Evolutionary conservation across 2,888 invertebrate species (phyloP).

Genomic region (Scaptomyza parva): DNA sequence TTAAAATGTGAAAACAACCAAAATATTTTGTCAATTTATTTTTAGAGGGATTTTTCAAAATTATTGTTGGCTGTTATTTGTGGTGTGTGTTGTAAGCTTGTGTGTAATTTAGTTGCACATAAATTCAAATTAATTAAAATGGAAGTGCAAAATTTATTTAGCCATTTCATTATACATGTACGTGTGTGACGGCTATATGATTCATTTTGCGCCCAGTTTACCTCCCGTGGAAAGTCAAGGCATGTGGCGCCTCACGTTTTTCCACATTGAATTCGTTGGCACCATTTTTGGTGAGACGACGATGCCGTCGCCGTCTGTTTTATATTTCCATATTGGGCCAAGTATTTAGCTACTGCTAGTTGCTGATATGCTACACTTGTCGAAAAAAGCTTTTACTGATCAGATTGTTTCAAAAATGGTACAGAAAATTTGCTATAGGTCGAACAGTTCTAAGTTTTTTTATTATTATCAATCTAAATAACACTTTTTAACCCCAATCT

Average conservation of each 20-base stretch:
- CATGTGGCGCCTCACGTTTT: conserved; percentile 76
- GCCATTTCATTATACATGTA: conserved; percentile 64
- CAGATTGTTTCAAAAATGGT: no score
- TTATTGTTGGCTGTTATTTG: neutral
- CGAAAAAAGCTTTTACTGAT: neutral
- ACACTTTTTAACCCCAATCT: no score
- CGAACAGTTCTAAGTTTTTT: no score
- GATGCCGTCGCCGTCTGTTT: conserved; percentile 23
- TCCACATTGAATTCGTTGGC: conserved; percentile 19
- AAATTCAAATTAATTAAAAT: conserved; percentile 79
- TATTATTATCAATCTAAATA: no score
- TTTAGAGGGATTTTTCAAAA: conserved; percentile 47
- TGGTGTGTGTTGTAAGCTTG: conserved; percentile 35
- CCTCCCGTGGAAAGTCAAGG: conserved; percentile 23
- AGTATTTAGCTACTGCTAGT: conserved; percentile 10
- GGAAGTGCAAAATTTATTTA: conserved; percentile 78
- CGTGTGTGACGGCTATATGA: conserved; percentile 56
- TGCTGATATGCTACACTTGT: neutral
- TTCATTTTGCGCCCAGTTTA: conserved; percentile 39
- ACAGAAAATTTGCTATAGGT: no score
- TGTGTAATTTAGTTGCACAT: conserved; percentile 69
- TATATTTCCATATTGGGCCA: conserved; percentile 63
- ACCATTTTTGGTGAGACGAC: conserved; percentile 58
- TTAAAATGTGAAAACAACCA: conserved; percentile 50
- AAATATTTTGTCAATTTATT: conserved; percentile 74